A percentile compares a stretch with the other conserved stretches of the same genome.
Conservation (phyloP, 2,888 invertebrate genomes). For the Lamproptera curius region DNA sequence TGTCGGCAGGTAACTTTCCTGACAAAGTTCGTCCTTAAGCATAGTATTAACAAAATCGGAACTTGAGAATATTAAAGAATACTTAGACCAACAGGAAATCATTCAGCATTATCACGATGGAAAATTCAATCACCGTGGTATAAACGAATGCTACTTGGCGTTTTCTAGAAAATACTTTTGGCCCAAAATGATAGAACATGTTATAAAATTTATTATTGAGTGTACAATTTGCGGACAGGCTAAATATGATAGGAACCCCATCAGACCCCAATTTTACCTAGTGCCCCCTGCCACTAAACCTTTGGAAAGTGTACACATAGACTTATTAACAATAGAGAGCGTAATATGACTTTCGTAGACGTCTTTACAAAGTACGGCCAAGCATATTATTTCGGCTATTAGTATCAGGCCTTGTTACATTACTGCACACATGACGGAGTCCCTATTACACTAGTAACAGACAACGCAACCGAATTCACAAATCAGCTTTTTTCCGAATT, state of each 20-base stretch:
- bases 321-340: slow-evolving; percentile 19
- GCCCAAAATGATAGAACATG: slow-evolving; percentile 18
- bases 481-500: no score
- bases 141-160: slow-evolving; percentile 28
- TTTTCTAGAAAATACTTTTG: slow-evolving; percentile 28
- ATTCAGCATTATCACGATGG: slow-evolving; percentile 31
- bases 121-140: slow-evolving; percentile 32
- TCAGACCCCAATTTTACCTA: slow-evolving; percentile 22
- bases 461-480: slow-evolving; percentile 20
- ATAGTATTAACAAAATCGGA: no score
- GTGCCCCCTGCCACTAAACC: no score
- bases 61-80: no score
- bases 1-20: no score
- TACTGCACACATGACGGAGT: slow-evolving; percentile 21
- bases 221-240: slow-evolving; percentile 21
- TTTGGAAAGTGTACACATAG: slow-evolving; percentile 23
- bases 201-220: slow-evolving; percentile 21
- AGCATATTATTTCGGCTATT: slow-evolving; percentile 21
- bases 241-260: slow-evolving; percentile 27
- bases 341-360: slow-evolving; percentile 19
- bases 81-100: background rate
- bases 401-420: slow-evolving; percentile 13
- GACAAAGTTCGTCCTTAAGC: no score
- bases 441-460: slow-evolving; percentile 17
- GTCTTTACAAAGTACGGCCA: no score